Percentiles rank a stretch among this genome's conserved stretches.
phyloP scores from a whole-genome alignment of 2,113 vertebrate species.

The Ramphastos sulfuratus region DNA sequence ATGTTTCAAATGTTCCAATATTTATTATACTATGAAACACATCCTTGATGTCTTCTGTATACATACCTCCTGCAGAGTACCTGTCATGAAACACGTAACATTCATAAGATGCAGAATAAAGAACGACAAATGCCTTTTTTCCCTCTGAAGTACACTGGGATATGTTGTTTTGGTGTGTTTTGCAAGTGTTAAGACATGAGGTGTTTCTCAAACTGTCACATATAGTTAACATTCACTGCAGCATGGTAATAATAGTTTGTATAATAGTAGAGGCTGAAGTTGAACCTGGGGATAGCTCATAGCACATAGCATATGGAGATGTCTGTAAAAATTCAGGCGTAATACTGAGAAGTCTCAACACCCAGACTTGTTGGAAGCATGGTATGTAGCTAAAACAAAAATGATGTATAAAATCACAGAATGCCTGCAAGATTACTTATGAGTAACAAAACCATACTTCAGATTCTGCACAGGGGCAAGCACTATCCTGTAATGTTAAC shows the following conservation, averaged over 20 bases:
- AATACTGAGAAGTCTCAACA: background rate
- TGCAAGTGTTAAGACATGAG: background rate
- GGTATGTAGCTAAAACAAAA: background rate
- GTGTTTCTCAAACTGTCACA: background rate
- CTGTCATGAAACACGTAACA: background rate
- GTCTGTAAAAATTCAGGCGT: background rate
- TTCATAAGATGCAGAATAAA: background rate
- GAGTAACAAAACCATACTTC: background rate
- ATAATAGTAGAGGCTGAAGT: background rate
- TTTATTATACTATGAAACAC: background rate
- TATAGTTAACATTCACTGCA: background rate
- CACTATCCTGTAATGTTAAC: background rate
- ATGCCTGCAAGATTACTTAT: background rate
- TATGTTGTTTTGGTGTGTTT: background rate
- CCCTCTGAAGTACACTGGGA: background rate
- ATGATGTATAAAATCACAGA: background rate
- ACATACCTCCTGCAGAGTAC: background rate
- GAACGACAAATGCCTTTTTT: background rate
- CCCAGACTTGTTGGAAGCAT: background rate
- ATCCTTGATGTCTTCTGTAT: background rate
- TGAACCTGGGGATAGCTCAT: background rate
- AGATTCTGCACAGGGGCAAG: background rate
- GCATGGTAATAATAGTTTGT: background rate
- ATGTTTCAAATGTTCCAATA: too few species aligned
- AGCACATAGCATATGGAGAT: background rate